These are phyloP conservation scores for Otis tarda DNA, from an alignment of 2,113 vertebrate genomes.

Conservation along the genomic window DNA sequence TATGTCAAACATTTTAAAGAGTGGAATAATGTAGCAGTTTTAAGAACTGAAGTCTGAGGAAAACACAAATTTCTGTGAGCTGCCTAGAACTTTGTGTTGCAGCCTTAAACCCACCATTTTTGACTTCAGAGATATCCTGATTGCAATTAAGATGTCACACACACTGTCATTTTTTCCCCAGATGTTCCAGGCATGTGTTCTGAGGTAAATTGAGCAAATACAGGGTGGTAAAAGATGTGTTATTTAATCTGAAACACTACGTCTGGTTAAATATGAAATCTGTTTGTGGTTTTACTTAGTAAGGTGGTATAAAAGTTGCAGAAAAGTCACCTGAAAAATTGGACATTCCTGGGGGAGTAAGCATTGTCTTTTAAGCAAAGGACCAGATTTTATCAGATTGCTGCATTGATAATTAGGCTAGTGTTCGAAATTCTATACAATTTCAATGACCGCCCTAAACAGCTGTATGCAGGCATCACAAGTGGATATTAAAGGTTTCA, in stretches of 20 bases:
- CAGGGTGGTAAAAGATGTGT: background rate
- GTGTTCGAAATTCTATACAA: background rate
- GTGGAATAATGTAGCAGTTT: slow-evolving; percentile 46
- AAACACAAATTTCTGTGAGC: background rate
- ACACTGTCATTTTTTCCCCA: background rate
- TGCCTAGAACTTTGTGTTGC: background rate
- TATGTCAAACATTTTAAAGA: slow-evolving; percentile 44
- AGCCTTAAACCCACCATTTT: background rate
- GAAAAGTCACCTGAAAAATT: background rate
- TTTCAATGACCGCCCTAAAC: background rate
- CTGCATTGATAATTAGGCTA: background rate
- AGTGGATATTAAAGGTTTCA: background rate
- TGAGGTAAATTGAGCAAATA: background rate
- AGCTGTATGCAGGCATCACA: background rate
- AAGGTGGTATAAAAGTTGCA: background rate
- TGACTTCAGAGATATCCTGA: background rate
- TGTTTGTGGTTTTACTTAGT: background rate
- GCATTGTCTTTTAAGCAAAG: background rate
- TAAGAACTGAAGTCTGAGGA: slow-evolving; percentile 20
- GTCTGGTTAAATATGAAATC: background rate
- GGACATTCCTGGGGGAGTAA: background rate
- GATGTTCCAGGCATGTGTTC: background rate
- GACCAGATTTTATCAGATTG: background rate
- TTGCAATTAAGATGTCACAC: background rate
- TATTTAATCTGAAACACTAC: background rate